phyloP scores from a whole-genome alignment of 2,113 vertebrate species.

The Aegithalos caudatus region DNA sequence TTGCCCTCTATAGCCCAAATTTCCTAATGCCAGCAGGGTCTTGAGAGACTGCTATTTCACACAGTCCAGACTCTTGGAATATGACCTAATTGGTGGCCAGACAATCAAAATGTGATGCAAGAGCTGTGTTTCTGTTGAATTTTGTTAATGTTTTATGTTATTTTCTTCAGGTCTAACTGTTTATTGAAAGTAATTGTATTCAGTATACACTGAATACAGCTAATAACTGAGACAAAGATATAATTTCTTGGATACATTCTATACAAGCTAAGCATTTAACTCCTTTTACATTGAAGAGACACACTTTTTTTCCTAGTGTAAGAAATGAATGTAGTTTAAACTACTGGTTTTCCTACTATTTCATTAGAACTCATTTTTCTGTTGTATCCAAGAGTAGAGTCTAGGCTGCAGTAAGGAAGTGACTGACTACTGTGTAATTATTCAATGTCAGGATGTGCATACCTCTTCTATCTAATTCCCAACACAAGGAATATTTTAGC shows the following conservation, averaged over 20 bases:
- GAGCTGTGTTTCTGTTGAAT: neutral
- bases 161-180: neutral
- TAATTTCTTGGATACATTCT: neutral
- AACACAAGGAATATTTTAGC: neutral
- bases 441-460: neutral
- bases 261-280: neutral
- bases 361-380: neutral
- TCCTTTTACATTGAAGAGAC: neutral
- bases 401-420: neutral
- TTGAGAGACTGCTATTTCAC: constrained; percentile 22
- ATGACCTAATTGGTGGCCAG: neutral
- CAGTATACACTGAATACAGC: neutral
- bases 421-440: fast-evolving
- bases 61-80: constrained; percentile 21
- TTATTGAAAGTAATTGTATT: neutral
- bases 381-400: neutral
- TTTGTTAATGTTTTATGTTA: neutral
- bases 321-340: neutral
- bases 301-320: neutral
- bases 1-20: constrained; percentile 15
- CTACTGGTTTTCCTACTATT: neutral
- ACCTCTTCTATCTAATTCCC: neutral
- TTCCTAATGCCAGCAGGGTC: constrained; percentile 11
- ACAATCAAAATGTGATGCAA: constrained; percentile 32
- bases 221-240: neutral